Base-by-base conservation (phyloP, 2,797 vertebrate species). In the Galaxias olidus region DNA sequence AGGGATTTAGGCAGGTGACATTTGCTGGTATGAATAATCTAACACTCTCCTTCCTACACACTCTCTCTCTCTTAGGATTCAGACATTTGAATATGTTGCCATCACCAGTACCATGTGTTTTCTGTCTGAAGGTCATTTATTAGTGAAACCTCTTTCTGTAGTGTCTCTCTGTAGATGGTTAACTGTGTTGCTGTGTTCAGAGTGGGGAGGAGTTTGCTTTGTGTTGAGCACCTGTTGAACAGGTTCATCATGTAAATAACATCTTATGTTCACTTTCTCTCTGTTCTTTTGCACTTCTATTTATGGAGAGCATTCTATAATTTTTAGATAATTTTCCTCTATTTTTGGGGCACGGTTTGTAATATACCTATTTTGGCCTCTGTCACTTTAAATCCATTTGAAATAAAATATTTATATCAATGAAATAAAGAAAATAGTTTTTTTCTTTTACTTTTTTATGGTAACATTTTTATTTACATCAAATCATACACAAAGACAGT, bases 221-320 rank as follows among this genome's bases (percentile, higher is more conserved):
- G 64, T 76, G 53, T 78, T 65, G 59, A 68, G 68, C 69, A 71
- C 73, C 77, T 72, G 80, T 78, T 77, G 74, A 84, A 63, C 80
- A 63, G 78, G 78, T 74, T 68, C 66, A 50, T 55, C 44, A 62
- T 68, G 65, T 79, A 60, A 41, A 67, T 50, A 56, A 59, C 58
- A 54, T 65, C 64, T 66, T 66, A 30, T 63, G 73, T 72, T 79
- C 61, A 9, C 40, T 1, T 73, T 57, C 50, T 15, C 51, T 46
- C 45, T 51, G 47, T 71, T 56, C 7, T 15, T 60, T 62, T 60
- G 59, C 60, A 60, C 56, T 42, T 30, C 30, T 30, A 6, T 2
- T 30, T 30, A 6, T 61, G 59, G n/a, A 51, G 53, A 10, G 40
- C 59, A 43, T 40, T 45, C 44, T 15, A 19, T 11, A 15, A 49